Evolutionary conservation across 2,113 vertebrate species (phyloP).

Genomic region (Perccottus glenii): DNA sequence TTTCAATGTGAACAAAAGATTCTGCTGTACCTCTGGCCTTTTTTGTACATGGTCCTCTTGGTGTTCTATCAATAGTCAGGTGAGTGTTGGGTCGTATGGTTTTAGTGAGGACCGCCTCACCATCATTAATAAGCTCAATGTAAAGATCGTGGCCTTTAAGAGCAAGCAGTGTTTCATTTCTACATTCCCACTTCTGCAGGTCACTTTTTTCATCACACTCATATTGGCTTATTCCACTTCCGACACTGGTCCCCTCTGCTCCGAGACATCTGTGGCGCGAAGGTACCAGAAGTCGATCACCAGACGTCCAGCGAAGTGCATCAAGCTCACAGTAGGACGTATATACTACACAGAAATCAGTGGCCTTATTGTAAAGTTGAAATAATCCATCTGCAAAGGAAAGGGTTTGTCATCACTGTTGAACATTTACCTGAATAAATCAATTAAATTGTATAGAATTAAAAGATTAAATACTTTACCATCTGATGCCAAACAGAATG

Average conservation of each 20-base stretch:
- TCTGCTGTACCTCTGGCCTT: conserved; percentile 85
- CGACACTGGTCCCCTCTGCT: conserved; percentile 80
- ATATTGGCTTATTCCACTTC: conserved; percentile 81
- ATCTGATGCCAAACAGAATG: conserved; percentile 38
- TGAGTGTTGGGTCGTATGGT: conserved; percentile 82
- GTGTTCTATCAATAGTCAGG: conserved; percentile 85
- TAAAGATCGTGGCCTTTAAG: conserved; percentile 82
- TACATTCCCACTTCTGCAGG: conserved; percentile 93
- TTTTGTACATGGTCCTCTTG: conserved; percentile 82
- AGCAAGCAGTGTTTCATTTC: conserved; percentile 83
- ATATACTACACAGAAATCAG: conserved; percentile 27
- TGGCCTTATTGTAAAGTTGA: conserved; percentile 22
- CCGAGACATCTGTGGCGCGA: conserved; percentile 84
- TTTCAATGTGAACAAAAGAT: no score
- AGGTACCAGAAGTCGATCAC: conserved; percentile 80
- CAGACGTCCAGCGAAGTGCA: conserved; percentile 88
- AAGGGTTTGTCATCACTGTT: not conserved
- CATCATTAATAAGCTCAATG: conserved; percentile 82
- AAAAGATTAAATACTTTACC: conserved; percentile 41
- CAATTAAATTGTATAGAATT: not conserved
- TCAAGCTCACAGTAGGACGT: not conserved
- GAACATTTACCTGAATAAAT: no score
- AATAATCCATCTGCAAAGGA: conserved; percentile 45
- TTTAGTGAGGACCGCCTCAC: conserved; percentile 81
- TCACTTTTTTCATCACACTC: conserved; percentile 81